Conservation (phyloP, 2,888 invertebrate genomes). For the Nemapogon koenigi region DNA sequence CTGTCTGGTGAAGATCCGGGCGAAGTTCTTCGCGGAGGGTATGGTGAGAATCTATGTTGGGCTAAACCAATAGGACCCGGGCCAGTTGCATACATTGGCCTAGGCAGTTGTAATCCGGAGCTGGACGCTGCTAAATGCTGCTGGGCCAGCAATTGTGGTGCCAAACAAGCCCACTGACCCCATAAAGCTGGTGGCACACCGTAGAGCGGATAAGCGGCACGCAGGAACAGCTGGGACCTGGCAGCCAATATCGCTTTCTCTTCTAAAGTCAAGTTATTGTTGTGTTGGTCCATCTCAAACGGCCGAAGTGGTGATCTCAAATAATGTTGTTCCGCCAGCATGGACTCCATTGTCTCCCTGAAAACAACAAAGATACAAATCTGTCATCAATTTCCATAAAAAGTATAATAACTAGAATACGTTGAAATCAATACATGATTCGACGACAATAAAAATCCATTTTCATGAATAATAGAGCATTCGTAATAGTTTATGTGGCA, state of each 20-base stretch:
- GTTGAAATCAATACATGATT: neutral
- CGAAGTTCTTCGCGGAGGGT: constrained; percentile 55
- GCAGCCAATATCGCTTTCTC: constrained; percentile 81
- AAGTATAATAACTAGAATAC: neutral
- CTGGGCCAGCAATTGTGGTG: constrained; percentile 70
- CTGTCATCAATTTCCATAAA: neutral
- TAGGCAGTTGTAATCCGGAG: constrained; percentile 52
- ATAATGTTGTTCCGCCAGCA: constrained; percentile 86
- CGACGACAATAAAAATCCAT: constrained; percentile 1
- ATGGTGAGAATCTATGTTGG: constrained; percentile 68
- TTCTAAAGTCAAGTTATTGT: constrained; percentile 75
- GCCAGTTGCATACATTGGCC: constrained; percentile 53
- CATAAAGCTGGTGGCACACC: constrained; percentile 67
- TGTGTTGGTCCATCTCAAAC: constrained; percentile 74
- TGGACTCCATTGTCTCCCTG: constrained; percentile 91
- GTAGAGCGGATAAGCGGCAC: constrained; percentile 71
- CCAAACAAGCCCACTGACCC: constrained; percentile 76
- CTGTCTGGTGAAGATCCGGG: constrained; percentile 69
- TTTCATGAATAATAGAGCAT: constrained; percentile 3
- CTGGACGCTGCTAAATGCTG: constrained; percentile 66
- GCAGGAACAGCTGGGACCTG: constrained; percentile 74
- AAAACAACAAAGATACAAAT: constrained; percentile 21
- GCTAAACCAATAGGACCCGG: constrained; percentile 45
- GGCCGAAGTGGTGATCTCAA: constrained; percentile 79
- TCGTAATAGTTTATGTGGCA: constrained; percentile 5